These are phyloP conservation scores for Lepidocyrtoides sp. DNA, from an alignment of 2,888 invertebrate genomes.

Conservation along the genomic window DNA sequence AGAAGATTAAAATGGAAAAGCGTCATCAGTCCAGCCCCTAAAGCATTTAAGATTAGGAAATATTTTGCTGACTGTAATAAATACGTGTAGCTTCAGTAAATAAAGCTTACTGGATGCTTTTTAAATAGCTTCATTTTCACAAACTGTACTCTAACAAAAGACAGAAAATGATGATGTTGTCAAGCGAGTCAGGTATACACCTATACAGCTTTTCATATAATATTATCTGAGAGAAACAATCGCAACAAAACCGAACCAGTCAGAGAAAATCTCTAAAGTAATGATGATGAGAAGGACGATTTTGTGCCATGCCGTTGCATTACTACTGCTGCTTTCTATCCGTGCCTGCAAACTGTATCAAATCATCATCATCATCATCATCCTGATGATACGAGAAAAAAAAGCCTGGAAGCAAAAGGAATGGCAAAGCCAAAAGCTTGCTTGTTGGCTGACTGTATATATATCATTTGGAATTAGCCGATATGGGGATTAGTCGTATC, in stretches of 20 bases:
- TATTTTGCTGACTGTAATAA: background rate
- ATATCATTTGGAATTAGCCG: slow-evolving; percentile 85
- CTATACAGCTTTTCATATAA: background rate
- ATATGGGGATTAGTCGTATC: slow-evolving; percentile 84
- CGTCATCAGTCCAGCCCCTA: background rate
- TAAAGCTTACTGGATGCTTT: background rate
- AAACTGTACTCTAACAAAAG: background rate
- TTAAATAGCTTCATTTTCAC: slow-evolving; percentile 11
- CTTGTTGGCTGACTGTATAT: background rate
- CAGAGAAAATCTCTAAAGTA: slow-evolving; percentile 67
- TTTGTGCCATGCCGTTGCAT: background rate
- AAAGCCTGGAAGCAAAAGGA: background rate
- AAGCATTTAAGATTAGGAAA: background rate
- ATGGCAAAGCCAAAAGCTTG: background rate
- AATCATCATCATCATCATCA: background rate
- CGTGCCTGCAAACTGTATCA: background rate
- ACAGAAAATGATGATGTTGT: slow-evolving; percentile 15
- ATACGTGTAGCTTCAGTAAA: background rate
- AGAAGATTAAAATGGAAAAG: slow-evolving; percentile 32
- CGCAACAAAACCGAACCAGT: background rate
- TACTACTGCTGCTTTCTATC: background rate
- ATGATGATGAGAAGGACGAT: slow-evolving; percentile 65
- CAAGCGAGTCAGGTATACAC: slow-evolving; percentile 38
- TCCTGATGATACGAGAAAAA: background rate
- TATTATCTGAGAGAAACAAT: slow-evolving; percentile 58